These are phyloP conservation scores for Conger conger DNA, from an alignment of 2,113 vertebrate species.

Conservation along the genomic window DNA sequence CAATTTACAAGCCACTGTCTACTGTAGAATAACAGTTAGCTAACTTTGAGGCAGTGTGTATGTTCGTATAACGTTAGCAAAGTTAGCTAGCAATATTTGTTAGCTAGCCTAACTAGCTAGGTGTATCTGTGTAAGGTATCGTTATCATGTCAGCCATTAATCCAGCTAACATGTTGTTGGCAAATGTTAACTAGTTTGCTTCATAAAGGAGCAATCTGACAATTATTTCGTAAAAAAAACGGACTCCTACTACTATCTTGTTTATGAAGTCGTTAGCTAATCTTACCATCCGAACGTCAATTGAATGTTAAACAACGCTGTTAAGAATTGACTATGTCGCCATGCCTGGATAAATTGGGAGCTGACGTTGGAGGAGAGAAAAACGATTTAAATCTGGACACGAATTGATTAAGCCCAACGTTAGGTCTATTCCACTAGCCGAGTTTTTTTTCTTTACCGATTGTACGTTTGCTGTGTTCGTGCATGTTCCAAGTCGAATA, in stretches of 20 bases:
- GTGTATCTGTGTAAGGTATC: not conserved
- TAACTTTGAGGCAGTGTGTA: not conserved
- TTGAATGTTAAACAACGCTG: not conserved
- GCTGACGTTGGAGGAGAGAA: no score
- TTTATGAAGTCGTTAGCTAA: not conserved
- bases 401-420: no score
- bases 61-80: not conserved
- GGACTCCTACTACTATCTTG: no score
- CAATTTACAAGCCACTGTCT: not conserved
- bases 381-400: not conserved
- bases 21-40: not conserved
- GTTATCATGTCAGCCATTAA: no score
- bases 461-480: not conserved
- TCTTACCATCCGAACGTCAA: not conserved
- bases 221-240: no score
- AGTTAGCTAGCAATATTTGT: not conserved
- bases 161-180: not conserved
- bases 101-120: not conserved
- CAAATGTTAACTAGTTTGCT: not conserved
- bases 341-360: no score
- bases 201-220: not conserved
- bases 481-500: not conserved
- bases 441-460: no score
- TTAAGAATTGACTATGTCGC: not conserved
- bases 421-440: no score